Evolutionary conservation across 2,113 vertebrate species (phyloP), one percentile per base, ranked within the genome.

Genomic region (Tupaia chinensis): DNA sequence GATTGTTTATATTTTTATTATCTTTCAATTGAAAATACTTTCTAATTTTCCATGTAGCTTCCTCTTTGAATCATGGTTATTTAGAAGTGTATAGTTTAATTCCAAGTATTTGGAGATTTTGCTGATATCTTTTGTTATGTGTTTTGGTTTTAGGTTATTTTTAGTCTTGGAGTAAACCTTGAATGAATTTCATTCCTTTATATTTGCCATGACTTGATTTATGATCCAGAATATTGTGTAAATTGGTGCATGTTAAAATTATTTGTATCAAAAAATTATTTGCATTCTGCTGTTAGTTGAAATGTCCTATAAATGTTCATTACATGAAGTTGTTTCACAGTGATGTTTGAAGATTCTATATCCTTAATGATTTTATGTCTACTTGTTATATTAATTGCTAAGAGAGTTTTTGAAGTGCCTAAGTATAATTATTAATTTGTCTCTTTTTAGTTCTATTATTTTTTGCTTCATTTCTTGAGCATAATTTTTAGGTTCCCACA

Each of bases 241-340:
- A 70, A 10, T 94, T 84, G 34, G 72, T 92, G 34, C 76, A 29
- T 53, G 3, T 56, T 80, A 44, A 44, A 44, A 44, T 61, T 29
- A 76, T 85, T 23, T 79, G 12, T 79, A 74, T 53, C 63, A 91
- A 25, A 87, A 89, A 90, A 82, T 95, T 25, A n/a, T 87, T 87
- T 88, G 12, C 74, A 63, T 74, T 76, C 84, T 92, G 5, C 9
- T 81, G 32, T 94, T 91, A 60, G 53, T 91, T 27, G 66, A 29
- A 85, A 82, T 84, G 60, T 76, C 80, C 56, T 94, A 60, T 87
- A 86, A 82, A 89, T 87, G 56, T 95, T 94, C 77, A 94, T 94
- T 93, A 76, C 9, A 20, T 85, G 76, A 76, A 93, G 60, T 72
- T 72, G 14, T 17, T 77, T 94, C 29, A 76, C 77, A 82, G 9